Evolutionary conservation across 1,140 invertebrate genomes (phyloP), one percentile per base, ranked within the genome.

Genomic region (Onthophagus taurus): DNA sequence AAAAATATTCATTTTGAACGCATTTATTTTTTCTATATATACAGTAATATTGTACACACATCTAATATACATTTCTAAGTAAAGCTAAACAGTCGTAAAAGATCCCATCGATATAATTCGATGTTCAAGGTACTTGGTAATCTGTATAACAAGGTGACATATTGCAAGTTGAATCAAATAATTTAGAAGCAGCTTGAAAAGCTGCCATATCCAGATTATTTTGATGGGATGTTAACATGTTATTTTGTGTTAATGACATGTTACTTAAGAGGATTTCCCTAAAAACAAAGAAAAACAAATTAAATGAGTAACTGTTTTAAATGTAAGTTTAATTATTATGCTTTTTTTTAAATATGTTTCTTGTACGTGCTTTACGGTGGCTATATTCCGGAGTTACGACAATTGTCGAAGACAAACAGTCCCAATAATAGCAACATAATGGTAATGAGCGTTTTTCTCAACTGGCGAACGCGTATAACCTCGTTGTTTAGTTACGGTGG

Each of bases 181-280:
- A 33, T 58, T 61, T 60, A 2, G 57, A 55, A 33, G 61, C 61
- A 7, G 59, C 57, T 45, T 63, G 62, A 41, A 63, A 64, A 13
- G 60, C 59, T 4, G 53, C 47, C 57, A 64, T 63, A 38, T 64
- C 62, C 8, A 64, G 33, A 31, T 52, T 49, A 12, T 37, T 43
- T 49, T 64, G 61, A 41, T 62, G 58, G 17, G 50, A 46, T 12
- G 17, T 43, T 7, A 51, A 34, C 44, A 50, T 47, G 13, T 53
- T 48, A 4, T 17, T 44, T 42, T 51, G 54, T 11, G 44, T 47
- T 0, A 52, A 29, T 14, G 49, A 36, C 44, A 61, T 52, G 31
- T 53, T 53, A n/a, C 51, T 35, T 34, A 64, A 29, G 24, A 64
- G 44, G 0, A 64, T 42, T 39, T 64, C 61, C 19, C 61, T 64